Conservation (phyloP, 2,113 vertebrate genomes). For the Actenoides lindsayi region DNA sequence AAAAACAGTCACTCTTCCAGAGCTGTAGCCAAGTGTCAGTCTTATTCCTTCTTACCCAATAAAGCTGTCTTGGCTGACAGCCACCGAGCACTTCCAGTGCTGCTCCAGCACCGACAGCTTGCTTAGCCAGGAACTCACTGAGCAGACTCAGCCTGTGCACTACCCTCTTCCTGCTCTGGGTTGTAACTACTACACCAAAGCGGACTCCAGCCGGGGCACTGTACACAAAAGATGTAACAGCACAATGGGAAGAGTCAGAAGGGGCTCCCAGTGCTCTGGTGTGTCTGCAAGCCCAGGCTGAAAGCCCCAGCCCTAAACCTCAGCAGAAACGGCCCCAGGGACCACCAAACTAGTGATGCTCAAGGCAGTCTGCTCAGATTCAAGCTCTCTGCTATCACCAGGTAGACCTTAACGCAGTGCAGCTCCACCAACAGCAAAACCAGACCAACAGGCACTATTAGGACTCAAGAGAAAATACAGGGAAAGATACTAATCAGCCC, state of each 20-base stretch:
- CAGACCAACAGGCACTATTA: not conserved
- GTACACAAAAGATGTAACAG: rapidly evolving
- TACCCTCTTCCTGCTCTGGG: not conserved
- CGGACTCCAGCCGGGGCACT: not conserved
- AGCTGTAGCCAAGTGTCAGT: not conserved
- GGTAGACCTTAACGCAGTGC: not conserved
- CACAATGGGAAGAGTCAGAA: not conserved
- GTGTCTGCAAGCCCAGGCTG: not conserved
- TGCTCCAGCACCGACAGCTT: not conserved
- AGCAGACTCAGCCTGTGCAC: not conserved
- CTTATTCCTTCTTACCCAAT: not conserved
- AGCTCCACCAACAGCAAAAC: not conserved
- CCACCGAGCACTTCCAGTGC: rapidly evolving
- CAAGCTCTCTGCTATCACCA: not conserved
- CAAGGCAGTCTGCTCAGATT: not conserved
- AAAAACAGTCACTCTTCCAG: not conserved
- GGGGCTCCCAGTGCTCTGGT: not conserved
- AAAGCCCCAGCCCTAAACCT: not conserved
- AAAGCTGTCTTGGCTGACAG: not conserved
- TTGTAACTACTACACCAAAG: not conserved
- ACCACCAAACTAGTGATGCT: not conserved
- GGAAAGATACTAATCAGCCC: not conserved
- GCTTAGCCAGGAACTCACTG: not conserved
- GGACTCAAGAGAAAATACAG: not conserved
- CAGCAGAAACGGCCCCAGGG: not conserved